These are phyloP conservation scores for Chloromyia formosa DNA, from an alignment of 2,888 invertebrate genomes.

Conservation along the genomic window DNA sequence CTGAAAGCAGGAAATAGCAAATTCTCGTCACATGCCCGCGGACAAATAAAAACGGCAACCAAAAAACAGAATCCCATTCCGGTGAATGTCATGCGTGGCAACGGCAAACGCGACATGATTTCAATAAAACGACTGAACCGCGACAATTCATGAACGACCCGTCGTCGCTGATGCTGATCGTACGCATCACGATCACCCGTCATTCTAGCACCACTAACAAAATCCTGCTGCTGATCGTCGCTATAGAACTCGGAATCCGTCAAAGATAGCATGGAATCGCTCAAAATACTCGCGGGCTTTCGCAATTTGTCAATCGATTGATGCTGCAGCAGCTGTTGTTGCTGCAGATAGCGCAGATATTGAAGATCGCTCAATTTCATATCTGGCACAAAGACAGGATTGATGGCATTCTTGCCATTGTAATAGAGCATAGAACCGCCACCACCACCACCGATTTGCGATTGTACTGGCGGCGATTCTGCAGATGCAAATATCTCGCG, in stretches of 20 bases:
- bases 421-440: constrained; percentile 1
- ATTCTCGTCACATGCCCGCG: constrained; percentile 64
- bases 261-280: constrained; percentile 55
- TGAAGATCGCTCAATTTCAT: constrained; percentile 15
- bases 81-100: constrained; percentile 59
- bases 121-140: constrained; percentile 58
- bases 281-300: background rate
- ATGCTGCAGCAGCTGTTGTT: constrained; percentile 25
- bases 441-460: constrained; percentile 24
- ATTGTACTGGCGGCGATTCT: constrained; percentile 44
- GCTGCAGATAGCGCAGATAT: constrained; percentile 40
- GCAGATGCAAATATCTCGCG: constrained; percentile 44
- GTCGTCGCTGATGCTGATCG: background rate
- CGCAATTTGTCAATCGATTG: constrained; percentile 1
- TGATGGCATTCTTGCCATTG: constrained; percentile 1
- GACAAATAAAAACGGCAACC: constrained; percentile 63
- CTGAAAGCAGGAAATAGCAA: constrained; percentile 87
- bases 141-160: constrained; percentile 54
- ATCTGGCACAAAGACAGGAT: constrained; percentile 22
- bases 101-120: constrained; percentile 57
- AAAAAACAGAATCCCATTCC: constrained; percentile 61
- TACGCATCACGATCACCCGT: background rate
- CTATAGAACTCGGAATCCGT: constrained; percentile 52
- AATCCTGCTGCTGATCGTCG: constrained; percentile 51
- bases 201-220: background rate